phyloP scores from a whole-genome alignment of 2,797 vertebrate genomes.

The Cryptoblepharus egeriae region DNA sequence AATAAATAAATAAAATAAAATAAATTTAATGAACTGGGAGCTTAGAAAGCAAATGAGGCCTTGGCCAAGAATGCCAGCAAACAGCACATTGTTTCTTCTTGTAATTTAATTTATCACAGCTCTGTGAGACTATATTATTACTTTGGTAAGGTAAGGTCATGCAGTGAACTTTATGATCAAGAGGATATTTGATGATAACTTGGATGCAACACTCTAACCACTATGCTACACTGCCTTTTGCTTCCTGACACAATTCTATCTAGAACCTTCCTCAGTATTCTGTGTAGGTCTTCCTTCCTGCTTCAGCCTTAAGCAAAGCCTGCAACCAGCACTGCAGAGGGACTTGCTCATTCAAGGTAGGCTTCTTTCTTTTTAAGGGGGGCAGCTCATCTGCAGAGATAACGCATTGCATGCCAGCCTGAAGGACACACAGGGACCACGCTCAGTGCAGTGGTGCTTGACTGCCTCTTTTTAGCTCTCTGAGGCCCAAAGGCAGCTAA shows the following conservation, averaged over 20 bases:
- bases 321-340: rapidly evolving
- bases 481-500: background rate
- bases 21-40: no score
- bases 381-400: conserved; percentile 16
- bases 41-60: background rate
- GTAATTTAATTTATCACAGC: no score
- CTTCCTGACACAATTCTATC: rapidly evolving
- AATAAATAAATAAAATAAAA: no score
- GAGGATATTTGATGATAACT: no score
- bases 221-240: background rate
- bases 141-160: no score
- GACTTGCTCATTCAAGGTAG: rapidly evolving
- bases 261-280: background rate
- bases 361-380: background rate
- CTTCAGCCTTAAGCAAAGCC: background rate
- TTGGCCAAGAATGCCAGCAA: background rate
- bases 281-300: background rate
- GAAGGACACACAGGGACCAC: rapidly evolving
- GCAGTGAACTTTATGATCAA: no score
- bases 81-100: no score
- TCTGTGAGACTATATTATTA: no score
- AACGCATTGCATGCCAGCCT: background rate
- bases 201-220: no score
- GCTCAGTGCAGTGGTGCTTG: conserved; percentile 7
- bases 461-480: conserved; percentile 38